phyloP scores from a whole-genome alignment of 2,113 vertebrate species.

The Brevimyrus niger region DNA sequence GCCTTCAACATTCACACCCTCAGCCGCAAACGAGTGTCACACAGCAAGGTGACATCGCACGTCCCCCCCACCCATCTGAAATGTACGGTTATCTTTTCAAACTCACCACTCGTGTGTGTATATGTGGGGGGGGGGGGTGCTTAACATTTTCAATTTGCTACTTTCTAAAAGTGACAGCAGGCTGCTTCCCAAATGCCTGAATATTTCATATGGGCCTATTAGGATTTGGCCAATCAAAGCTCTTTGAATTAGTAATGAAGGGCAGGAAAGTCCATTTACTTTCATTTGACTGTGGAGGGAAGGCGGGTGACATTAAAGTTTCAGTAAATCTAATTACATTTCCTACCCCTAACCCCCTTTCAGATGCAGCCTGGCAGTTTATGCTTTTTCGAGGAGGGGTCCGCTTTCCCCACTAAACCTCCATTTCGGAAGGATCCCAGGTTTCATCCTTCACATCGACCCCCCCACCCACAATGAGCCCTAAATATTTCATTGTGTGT shows the following conservation, averaged over 20 bases:
- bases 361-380: not conserved
- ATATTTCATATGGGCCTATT: conserved; percentile 18
- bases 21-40: not conserved
- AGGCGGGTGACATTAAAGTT: conserved; percentile 6
- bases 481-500: not conserved
- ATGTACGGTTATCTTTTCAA: not conserved
- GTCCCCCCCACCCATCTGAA: not conserved
- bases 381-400: not conserved
- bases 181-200: not conserved
- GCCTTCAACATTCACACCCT: not conserved
- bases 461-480: not conserved
- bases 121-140: not conserved
- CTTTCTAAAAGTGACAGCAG: not conserved
- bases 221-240: conserved; percentile 16
- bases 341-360: not conserved
- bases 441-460: not conserved
- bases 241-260: conserved; percentile 21
- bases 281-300: conserved; percentile 4
- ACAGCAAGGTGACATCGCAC: conserved; percentile 3
- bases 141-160: not conserved
- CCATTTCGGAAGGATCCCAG: not conserved
- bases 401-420: not conserved
- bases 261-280: conserved; percentile 11
- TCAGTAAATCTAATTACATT: conserved; percentile 18
- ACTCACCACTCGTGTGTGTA: not conserved